phyloP scores from a whole-genome alignment of 2,797 vertebrate genomes.

The Melanotaenia pygmaea region DNA sequence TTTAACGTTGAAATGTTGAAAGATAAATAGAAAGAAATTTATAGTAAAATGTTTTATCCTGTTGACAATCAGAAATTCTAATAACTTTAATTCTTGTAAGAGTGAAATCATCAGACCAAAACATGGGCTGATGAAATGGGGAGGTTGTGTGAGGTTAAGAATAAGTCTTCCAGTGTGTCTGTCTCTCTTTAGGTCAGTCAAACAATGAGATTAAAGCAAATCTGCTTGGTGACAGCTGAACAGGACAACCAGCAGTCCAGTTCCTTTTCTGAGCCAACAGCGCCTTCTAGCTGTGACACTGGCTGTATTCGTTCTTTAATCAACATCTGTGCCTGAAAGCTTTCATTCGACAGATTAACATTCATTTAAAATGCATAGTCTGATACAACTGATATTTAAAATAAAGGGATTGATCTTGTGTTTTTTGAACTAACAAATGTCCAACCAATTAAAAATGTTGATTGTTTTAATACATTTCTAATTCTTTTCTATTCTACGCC shows the following conservation, averaged over 20 bases:
- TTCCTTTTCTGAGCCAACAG: constrained; percentile 34
- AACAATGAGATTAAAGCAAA: constrained; percentile 20
- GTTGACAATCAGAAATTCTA: background rate
- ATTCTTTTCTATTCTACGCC: too few relatives aligned
- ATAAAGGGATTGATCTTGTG: too few relatives aligned
- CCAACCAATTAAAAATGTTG: too few relatives aligned
- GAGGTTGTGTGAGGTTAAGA: background rate
- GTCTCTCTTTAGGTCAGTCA: background rate
- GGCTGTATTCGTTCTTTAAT: background rate
- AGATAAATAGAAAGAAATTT: too few relatives aligned
- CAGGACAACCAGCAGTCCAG: background rate
- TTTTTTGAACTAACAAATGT: too few relatives aligned
- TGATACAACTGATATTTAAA: too few relatives aligned
- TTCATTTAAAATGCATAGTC: too few relatives aligned
- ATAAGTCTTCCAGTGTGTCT: too few relatives aligned
- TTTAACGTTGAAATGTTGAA: background rate
- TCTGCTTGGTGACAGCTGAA: constrained; percentile 65
- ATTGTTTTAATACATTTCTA: too few relatives aligned
- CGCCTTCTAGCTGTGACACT: constrained; percentile 59
- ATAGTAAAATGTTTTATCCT: background rate
- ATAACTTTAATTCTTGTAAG: background rate
- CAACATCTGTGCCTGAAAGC: too few relatives aligned
- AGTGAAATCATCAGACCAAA: background rate
- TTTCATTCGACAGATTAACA: background rate
- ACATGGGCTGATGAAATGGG: background rate